Evolutionary conservation across 2,113 vertebrate species (phyloP).

Genomic region (Isurus oxyrinchus): DNA sequence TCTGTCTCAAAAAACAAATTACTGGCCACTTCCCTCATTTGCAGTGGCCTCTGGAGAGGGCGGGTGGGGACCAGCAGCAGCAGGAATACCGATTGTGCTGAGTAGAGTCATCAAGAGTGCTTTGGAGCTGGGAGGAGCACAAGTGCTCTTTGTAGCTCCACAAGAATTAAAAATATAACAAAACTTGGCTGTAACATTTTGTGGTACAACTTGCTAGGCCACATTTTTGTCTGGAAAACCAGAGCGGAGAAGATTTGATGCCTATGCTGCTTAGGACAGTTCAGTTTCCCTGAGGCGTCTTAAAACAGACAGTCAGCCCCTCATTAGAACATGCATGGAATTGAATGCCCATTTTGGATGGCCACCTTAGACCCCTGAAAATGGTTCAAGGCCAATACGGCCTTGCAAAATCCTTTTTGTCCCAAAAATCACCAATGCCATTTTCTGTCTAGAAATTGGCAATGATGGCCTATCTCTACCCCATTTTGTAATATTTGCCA

Average conservation of each 20-base stretch:
- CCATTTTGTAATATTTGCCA: neutral
- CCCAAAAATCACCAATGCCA: too few species aligned
- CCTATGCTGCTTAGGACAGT: neutral
- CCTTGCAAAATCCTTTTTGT: neutral
- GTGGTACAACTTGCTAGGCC: neutral
- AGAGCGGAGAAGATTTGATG: too few species aligned
- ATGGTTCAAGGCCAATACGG: neutral
- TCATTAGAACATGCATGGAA: neutral
- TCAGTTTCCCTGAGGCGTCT: neutral
- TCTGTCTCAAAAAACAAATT: neutral
- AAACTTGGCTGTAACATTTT: neutral
- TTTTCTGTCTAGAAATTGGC: neutral
- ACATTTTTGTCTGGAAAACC: neutral
- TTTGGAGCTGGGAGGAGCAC: neutral
- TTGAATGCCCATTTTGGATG: neutral
- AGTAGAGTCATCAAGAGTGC: neutral
- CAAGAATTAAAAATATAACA: neutral
- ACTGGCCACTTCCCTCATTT: too few species aligned
- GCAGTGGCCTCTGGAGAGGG: too few species aligned
- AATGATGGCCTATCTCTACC: neutral
- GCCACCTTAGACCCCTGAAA: neutral
- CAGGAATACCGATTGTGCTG: neutral
- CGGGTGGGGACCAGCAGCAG: neutral
- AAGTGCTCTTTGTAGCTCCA: neutral
- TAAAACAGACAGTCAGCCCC: neutral